Conservation (phyloP, 2,888 invertebrate species). For the Agriopis marginaria region DNA sequence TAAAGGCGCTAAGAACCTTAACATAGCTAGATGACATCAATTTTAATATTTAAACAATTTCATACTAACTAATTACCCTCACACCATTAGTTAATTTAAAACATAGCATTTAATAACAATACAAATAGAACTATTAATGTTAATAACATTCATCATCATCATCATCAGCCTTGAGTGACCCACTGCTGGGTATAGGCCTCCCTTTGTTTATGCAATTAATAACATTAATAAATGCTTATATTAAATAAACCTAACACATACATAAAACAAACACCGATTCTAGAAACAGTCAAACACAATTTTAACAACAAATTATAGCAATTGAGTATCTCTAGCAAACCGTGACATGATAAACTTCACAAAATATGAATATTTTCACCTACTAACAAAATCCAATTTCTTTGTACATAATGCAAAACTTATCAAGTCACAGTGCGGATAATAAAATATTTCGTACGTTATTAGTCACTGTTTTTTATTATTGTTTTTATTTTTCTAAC, state of each 20-base stretch:
- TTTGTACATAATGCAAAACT: conserved; percentile 1
- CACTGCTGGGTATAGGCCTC: no score
- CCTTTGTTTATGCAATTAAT: no score
- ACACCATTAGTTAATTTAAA: conserved; percentile 29
- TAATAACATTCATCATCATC: conserved; percentile 24
- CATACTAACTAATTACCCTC: conserved; percentile 39
- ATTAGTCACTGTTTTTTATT: neutral
- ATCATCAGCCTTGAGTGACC: no score
- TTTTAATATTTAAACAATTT: conserved; percentile 31
- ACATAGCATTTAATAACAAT: conserved; percentile 17
- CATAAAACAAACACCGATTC: conserved; percentile 18
- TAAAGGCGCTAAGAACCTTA: conserved; percentile 31
- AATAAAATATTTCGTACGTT: conserved; percentile 4
- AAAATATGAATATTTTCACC: neutral
- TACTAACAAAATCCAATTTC: no score
- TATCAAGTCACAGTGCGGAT: neutral
- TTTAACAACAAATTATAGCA: conserved; percentile 17
- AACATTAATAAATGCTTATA: conserved; percentile 12
- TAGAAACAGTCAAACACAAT: conserved; percentile 26
- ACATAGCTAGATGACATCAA: conserved; percentile 23
- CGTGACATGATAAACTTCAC: neutral
- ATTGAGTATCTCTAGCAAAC: neutral
- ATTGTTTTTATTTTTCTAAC: conserved; percentile 23
- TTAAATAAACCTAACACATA: conserved; percentile 24
- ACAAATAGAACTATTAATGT: conserved; percentile 7